These are phyloP conservation scores for Trematomus bernacchii DNA, from an alignment of 2,797 vertebrate genomes.

Conservation along the genomic window DNA sequence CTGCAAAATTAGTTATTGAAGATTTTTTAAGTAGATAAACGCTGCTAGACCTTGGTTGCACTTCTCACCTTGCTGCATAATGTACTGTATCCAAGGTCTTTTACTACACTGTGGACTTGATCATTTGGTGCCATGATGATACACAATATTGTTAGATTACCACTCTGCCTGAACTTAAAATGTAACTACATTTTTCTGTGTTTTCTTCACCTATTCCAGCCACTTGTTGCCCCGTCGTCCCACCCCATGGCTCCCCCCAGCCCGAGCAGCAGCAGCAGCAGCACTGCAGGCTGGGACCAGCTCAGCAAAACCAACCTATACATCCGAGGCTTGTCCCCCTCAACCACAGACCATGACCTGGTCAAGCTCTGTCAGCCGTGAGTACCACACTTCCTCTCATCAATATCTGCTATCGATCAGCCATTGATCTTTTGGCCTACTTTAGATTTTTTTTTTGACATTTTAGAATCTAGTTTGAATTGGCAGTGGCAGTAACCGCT, in stretches of 20 bases:
- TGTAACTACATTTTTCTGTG: constrained; percentile 34
- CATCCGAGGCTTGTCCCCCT: constrained; percentile 95
- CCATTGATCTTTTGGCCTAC: constrained; percentile 45
- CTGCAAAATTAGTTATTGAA: not conserved
- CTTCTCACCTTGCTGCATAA: not conserved
- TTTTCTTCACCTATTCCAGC: constrained; percentile 81
- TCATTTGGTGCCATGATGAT: too few species aligned
- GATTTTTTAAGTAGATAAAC: not conserved
- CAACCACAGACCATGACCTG: constrained; percentile 98
- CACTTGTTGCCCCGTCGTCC: constrained; percentile 88
- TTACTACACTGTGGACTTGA: not conserved
- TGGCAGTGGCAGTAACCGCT: constrained; percentile 13
- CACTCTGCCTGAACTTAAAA: not conserved
- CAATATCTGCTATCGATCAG: constrained; percentile 63
- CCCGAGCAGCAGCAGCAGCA: constrained; percentile 95
- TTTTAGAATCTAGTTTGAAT: constrained; percentile 37
- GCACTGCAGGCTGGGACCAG: constrained; percentile 96
- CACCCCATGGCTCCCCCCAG: constrained; percentile 99
- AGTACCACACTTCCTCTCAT: constrained; percentile 82
- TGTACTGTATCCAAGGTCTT: not conserved
- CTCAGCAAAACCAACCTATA: constrained; percentile 99
- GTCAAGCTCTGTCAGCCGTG: constrained; percentile 99
- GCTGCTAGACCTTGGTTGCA: not conserved
- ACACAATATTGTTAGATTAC: not conserved
- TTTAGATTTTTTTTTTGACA: not conserved